Evolutionary conservation across 2,113 vertebrate species (phyloP), one percentile per base, ranked within the genome.

Genomic region (Microtus oregoni): DNA sequence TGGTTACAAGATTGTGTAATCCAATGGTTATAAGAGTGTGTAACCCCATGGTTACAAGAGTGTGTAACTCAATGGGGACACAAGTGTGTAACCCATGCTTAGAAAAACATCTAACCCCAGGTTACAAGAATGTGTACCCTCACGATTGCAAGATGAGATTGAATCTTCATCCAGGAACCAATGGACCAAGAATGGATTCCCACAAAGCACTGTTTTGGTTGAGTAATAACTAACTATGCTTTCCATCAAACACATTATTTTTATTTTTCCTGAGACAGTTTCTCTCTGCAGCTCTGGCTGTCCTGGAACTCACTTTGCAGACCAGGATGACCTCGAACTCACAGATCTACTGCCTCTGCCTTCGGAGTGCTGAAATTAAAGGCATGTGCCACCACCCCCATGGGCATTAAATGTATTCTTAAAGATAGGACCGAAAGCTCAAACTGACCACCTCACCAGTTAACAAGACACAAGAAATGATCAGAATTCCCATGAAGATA

Each of bases 321-420:
- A 68, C 12, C 65, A 68, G 12, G 4, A 13, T 72, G 70, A 24
- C 70, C 17, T 38, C 1, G 8, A n/a, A n/a, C 35, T 20, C 70
- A n/a, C 35, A 72, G 70, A 38, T 20, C 15, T n/a, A n/a, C 35
- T 72, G 8, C 70, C 35, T n/a, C 70, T 72, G 35, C 70, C 70
- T 72, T 12, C 65, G 12, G 26, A 68, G 58, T 58, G 58, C 19
- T 58, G 58, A 6, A 19, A 58, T 58, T 58, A 20, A 58, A 20
- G 58, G 19, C 58, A 2, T 58, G 58, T 26, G 63, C 7, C 17
- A 65, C 63, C 26, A 65, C 67, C 30, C 5, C 67, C 67, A 68
- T 11, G 82, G 7, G 73, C 92, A 55, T 90, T 90, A 79, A 94
- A 94, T 30, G 0, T 7, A 17, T 82, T 93, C 44, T 86, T 91